Evolutionary conservation across 2,113 vertebrate genomes (phyloP).

Genomic region (Chloebia gouldiae): DNA sequence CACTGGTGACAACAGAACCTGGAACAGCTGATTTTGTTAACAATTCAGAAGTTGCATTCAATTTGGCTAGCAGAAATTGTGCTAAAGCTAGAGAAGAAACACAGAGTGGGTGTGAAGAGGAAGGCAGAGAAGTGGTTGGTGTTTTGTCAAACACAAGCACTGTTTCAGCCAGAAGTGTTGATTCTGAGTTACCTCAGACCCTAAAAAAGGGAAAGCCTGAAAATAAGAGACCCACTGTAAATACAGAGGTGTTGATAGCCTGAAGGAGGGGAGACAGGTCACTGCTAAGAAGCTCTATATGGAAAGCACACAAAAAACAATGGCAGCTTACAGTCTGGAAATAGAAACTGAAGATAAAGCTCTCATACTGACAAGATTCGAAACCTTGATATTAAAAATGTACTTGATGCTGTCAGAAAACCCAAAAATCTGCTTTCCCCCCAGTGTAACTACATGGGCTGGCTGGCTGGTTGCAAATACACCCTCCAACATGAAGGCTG

Average conservation of each 20-base stretch:
- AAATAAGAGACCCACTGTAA: not conserved
- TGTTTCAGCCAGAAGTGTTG: not conserved
- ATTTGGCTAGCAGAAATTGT: conserved; percentile 9
- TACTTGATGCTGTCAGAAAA: not conserved
- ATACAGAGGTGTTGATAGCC: not conserved
- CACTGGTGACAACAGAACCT: not conserved
- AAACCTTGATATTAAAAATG: not conserved
- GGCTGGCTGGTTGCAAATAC: not conserved
- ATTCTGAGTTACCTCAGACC: conserved; percentile 1
- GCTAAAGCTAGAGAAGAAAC: conserved; percentile 14
- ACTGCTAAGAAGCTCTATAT: not conserved
- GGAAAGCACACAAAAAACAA: not conserved
- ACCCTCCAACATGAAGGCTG: not conserved
- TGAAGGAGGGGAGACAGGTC: not conserved
- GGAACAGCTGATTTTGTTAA: conserved; percentile 8
- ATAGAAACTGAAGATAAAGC: not conserved
- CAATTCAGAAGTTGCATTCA: not conserved
- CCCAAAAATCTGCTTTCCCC: not conserved
- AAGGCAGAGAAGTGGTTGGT: not conserved
- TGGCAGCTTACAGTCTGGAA: not conserved
- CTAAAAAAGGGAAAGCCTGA: conserved; percentile 7
- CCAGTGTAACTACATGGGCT: not conserved
- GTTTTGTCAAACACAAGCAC: not conserved
- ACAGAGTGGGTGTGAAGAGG: conserved; percentile 12
- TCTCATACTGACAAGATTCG: not conserved